phyloP scores from a whole-genome alignment of 2,888 invertebrate species.

The Julus scanicus region DNA sequence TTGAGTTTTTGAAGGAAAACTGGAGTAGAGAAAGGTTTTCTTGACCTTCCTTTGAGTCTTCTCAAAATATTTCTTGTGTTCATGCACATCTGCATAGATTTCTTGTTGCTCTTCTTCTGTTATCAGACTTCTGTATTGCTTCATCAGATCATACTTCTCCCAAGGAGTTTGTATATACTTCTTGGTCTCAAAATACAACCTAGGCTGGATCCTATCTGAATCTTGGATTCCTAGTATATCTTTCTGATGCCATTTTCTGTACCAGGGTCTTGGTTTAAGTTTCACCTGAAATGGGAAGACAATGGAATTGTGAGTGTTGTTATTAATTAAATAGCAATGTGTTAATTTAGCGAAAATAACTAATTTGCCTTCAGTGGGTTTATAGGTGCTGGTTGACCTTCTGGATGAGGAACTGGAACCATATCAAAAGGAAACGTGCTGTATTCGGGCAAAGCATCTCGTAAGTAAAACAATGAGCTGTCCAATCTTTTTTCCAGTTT shows the following conservation, averaged over 20 bases:
- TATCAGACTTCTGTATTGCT: constrained; percentile 83
- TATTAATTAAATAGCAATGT: not conserved
- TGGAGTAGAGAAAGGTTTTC: not conserved
- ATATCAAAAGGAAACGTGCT: constrained; percentile 93
- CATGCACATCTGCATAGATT: constrained; percentile 85
- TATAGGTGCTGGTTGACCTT: constrained; percentile 81
- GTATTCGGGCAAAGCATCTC: constrained; percentile 90
- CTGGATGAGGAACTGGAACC: constrained; percentile 83
- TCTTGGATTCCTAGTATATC: constrained; percentile 79
- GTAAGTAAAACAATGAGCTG: constrained; percentile 84
- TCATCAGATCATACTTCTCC: constrained; percentile 95
- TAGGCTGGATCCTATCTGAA: constrained; percentile 66
- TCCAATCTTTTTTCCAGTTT: constrained; percentile 93
- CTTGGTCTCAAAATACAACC: constrained; percentile 68
- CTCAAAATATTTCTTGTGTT: constrained; percentile 64
- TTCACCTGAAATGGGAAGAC: constrained; percentile 68
- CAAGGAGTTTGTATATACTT: constrained; percentile 76
- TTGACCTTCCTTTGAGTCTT: constrained; percentile 44
- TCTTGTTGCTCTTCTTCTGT: constrained; percentile 87
- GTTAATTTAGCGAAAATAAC: not conserved
- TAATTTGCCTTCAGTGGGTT: constrained; percentile 73
- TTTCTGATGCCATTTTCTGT: constrained; percentile 86
- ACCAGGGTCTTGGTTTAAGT: constrained; percentile 81
- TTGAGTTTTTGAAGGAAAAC: not conserved
- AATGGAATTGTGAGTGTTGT: not conserved